Evolutionary conservation across 92 coral and sea anemone genomes (phyloP), one percentile per base, ranked within the genome.

Genomic region (Nematostella vectensis): DNA sequence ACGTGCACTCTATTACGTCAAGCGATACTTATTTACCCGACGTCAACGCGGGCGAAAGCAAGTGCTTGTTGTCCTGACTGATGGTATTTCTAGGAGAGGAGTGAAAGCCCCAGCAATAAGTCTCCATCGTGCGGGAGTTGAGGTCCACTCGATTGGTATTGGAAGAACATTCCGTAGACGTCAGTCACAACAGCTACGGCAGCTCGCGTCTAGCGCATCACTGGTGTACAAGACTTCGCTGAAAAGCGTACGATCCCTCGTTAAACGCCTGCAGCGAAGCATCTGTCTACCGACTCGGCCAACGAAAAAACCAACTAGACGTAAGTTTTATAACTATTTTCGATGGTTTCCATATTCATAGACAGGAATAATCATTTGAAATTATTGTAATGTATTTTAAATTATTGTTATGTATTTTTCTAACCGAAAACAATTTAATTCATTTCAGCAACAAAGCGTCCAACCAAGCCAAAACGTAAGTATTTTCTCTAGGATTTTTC

Each of bases 51-150:
- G 83, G 11, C 59, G 88, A 1, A 70, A 77, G 31, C 69, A 74
- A 50, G 87, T 74, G 1, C 88, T 85, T 24, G 17, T 85, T 15
- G 73, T 85, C 11, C 65, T 85, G 2, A 80, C 83, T 2, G 62
- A 78, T 12, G 88, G 88, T 2, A 60, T 67, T 1, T 75, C 95
- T 8, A 70, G 60, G 27, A 87, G 79, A 29, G 65, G 70, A 25
- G 74, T 79, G 1, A 28, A 27, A 3, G 17, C 45, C 10, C 87
- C 94, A n/a, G 72, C 83, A 2, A 75, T 64, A 50, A 31, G 48
- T 28, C 40, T 84, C 52, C 71, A 55, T 10, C 69, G 70, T 8
- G 37, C 53, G 22, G 87, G 87, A 21, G 83, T 84, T 1, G 80
- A 79, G 33, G 51, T 84, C 18, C 74, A 55, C 31, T 70, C 72